phyloP scores from a whole-genome alignment of 1,140 invertebrate genomes.

The Bombus balteatus region DNA sequence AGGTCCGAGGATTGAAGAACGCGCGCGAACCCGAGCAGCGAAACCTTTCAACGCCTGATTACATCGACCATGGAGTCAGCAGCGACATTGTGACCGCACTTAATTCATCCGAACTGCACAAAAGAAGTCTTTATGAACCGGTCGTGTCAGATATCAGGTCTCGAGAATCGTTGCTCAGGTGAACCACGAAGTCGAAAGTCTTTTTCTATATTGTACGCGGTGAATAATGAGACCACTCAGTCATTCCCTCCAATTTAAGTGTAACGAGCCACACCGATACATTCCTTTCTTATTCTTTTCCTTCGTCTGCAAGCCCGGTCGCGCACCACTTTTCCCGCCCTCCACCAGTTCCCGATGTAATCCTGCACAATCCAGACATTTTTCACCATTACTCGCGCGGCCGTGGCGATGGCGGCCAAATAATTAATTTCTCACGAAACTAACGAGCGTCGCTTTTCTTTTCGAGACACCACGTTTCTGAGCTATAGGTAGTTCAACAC shows the following conservation, averaged over 20 bases:
- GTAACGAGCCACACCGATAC: constrained; percentile 83
- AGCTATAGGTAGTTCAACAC: constrained; percentile 41
- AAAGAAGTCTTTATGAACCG: constrained; percentile 40
- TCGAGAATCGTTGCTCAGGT: constrained; percentile 61
- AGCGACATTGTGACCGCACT: constrained; percentile 37
- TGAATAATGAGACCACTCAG: constrained; percentile 82
- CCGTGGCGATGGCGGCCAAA: constrained; percentile 78
- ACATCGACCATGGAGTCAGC: constrained; percentile 35
- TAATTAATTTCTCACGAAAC: constrained; percentile 83
- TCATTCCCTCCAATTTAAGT: constrained; percentile 83
- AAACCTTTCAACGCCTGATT: constrained; percentile 56
- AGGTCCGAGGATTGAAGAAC: background rate
- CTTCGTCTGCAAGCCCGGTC: constrained; percentile 50
- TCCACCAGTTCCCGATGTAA: constrained; percentile 74
- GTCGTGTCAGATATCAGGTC: constrained; percentile 58
- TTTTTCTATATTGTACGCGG: constrained; percentile 81
- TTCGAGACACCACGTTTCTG: constrained; percentile 58
- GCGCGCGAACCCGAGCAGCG: background rate
- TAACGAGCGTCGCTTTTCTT: constrained; percentile 79
- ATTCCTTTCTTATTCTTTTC: constrained; percentile 82
- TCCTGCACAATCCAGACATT: constrained; percentile 82
- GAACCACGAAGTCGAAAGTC: constrained; percentile 58
- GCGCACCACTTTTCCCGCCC: constrained; percentile 46
- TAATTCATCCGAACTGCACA: constrained; percentile 60
- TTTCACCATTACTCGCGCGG: constrained; percentile 81